phyloP scores from a whole-genome alignment of 2,888 invertebrate species.

The Lottia gigantea region DNA sequence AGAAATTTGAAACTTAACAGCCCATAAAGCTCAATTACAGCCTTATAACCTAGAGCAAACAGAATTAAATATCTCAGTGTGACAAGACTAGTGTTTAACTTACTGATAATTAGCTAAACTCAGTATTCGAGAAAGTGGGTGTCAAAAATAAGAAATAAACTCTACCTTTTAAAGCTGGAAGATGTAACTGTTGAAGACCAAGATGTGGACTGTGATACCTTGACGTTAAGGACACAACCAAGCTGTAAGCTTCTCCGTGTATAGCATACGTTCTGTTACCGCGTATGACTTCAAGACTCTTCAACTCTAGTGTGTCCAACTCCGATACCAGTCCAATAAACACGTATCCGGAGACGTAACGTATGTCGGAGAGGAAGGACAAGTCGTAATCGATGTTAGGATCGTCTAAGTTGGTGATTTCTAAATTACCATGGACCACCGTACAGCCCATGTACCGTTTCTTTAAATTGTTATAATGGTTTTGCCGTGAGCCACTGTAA shows the following conservation, averaged over 20 bases:
- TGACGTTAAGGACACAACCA: constrained; percentile 55
- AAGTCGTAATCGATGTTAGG: constrained; percentile 80
- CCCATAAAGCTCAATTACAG: too few species aligned
- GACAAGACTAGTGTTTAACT: too few species aligned
- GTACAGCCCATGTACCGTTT: constrained; percentile 93
- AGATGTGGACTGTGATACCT: constrained; percentile 32
- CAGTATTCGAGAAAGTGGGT: too few species aligned
- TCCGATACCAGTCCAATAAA: constrained; percentile 81
- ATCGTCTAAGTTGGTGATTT: constrained; percentile 86
- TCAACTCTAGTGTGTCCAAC: constrained; percentile 79
- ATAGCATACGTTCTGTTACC: constrained; percentile 91
- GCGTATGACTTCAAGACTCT: constrained; percentile 88
- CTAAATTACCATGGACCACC: constrained; percentile 97
- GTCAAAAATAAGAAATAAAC: background rate
- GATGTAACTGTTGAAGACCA: constrained; percentile 57
- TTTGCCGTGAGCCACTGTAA: constrained; percentile 45
- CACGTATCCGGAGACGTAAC: constrained; percentile 94
- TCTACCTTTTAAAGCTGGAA: constrained; percentile 58
- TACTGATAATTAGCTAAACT: too few species aligned
- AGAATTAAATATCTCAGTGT: too few species aligned
- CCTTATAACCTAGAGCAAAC: too few species aligned
- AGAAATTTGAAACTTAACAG: too few species aligned
- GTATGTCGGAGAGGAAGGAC: constrained; percentile 90
- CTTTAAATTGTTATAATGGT: constrained; percentile 52
- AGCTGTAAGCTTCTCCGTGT: constrained; percentile 50